Conservation (phyloP, 2,113 vertebrate genomes). For the Origma solitaria region DNA sequence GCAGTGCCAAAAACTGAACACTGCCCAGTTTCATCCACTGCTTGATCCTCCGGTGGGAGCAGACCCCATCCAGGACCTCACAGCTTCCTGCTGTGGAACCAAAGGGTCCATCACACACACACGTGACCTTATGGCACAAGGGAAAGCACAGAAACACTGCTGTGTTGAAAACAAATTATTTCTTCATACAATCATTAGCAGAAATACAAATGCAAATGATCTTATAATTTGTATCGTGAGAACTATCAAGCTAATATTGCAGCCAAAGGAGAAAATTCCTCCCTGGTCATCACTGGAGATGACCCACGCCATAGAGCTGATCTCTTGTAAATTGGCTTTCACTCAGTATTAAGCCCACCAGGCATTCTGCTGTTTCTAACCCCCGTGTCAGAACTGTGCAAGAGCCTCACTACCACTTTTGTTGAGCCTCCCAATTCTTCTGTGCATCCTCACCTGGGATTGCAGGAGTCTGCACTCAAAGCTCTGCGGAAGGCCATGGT, state of each 20-base stretch:
- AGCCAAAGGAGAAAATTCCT: neutral
- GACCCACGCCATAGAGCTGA: neutral
- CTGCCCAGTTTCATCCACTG: neutral
- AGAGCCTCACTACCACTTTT: neutral
- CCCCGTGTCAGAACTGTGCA: neutral
- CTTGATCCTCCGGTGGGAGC: neutral
- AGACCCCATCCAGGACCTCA: neutral
- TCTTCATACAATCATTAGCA: neutral
- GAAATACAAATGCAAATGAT: neutral
- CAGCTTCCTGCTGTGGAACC: neutral
- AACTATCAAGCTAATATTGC: neutral
- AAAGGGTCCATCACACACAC: neutral
- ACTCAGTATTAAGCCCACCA: neutral
- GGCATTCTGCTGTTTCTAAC: neutral
- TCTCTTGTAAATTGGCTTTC: neutral
- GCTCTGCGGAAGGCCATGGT: neutral
- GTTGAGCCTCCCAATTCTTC: neutral
- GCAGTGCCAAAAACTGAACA: neutral
- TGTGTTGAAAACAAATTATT: neutral
- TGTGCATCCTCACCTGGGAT: neutral
- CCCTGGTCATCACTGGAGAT: neutral
- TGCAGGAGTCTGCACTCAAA: neutral
- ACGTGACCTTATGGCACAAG: accelerated
- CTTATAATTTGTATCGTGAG: neutral
- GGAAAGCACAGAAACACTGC: neutral